Conservation (phyloP, 2,113 vertebrate species). For the Cyprinus carpio region DNA sequence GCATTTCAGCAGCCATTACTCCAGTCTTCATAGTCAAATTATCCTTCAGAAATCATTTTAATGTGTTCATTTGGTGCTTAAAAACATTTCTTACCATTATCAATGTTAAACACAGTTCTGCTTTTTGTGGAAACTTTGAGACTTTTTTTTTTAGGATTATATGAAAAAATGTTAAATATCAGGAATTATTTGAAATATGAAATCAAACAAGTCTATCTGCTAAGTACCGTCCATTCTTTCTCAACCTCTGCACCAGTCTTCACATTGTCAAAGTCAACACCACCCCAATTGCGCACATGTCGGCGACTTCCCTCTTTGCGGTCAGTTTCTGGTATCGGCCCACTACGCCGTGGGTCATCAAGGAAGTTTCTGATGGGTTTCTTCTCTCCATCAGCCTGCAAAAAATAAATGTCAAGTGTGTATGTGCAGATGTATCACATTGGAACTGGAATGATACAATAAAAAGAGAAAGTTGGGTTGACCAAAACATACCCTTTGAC, state of each 20-base stretch:
- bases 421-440: background rate
- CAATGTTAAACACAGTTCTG: background rate
- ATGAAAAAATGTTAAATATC: too few relatives aligned
- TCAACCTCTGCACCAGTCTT: constrained; percentile 82
- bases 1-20: background rate
- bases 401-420: background rate
- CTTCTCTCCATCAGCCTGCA: constrained; percentile 81
- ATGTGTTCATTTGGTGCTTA: background rate
- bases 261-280: constrained; percentile 88
- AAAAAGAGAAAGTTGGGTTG: background rate
- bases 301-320: constrained; percentile 88
- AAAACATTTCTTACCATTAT: background rate
- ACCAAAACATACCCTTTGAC: constrained; percentile 77
- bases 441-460: background rate
- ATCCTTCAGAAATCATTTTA: background rate
- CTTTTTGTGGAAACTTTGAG: background rate
- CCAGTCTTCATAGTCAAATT: background rate
- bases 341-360: constrained; percentile 86
- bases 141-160: background rate
- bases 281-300: constrained; percentile 90
- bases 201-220: background rate
- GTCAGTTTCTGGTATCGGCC: constrained; percentile 74
- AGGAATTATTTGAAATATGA: background rate
- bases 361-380: constrained; percentile 86
- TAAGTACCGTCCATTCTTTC: constrained; percentile 79